phyloP scores from a whole-genome alignment of 2,797 vertebrate genomes.

The Lagorchestes hirsutus region DNA sequence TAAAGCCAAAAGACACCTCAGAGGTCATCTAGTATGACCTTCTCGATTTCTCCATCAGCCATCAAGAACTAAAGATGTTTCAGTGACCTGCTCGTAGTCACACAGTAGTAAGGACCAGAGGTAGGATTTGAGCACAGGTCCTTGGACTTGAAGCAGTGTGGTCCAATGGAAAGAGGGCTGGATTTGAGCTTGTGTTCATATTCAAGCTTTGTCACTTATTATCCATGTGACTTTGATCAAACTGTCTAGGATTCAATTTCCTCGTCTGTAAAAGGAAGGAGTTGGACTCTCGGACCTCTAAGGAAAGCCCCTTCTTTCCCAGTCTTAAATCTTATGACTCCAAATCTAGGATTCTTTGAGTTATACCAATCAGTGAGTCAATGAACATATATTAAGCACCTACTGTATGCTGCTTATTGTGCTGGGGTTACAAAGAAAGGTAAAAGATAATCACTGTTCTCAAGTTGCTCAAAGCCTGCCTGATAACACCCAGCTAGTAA shows the following conservation, averaged over 20 bases:
- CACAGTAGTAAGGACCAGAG: neutral
- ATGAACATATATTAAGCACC: neutral
- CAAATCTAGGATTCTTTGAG: neutral
- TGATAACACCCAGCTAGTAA: fast-evolving
- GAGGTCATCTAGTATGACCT: neutral
- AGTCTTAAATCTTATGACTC: neutral
- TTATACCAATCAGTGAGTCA: fast-evolving
- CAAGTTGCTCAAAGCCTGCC: too few species aligned
- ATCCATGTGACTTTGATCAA: neutral
- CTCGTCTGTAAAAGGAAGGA: neutral
- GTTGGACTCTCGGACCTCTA: neutral
- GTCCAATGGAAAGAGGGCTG: neutral
- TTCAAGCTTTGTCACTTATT: neutral
- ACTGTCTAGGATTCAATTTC: neutral
- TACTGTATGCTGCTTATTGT: fast-evolving
- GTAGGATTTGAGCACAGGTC: neutral
- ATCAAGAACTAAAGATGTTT: neutral
- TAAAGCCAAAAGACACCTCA: neutral
- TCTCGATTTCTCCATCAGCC: neutral
- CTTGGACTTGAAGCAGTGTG: neutral
- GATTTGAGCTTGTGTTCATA: neutral
- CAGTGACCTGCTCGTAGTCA: neutral
- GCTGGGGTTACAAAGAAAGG: neutral
- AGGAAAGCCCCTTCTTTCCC: neutral
- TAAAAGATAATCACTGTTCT: neutral